Base-by-base conservation (phyloP, 2,113 vertebrate species). In the Mobula birostris region DNA sequence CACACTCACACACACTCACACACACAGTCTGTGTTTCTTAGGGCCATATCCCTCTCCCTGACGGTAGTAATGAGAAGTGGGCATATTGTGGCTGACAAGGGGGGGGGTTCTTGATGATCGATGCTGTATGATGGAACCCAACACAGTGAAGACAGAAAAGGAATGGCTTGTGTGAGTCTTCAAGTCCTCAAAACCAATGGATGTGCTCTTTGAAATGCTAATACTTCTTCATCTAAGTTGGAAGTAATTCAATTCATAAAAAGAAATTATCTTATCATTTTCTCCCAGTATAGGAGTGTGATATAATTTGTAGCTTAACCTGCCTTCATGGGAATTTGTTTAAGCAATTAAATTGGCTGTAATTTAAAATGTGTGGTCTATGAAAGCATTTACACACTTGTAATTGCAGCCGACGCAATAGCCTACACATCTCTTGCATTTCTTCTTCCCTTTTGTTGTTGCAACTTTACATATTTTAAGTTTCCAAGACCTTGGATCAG, bases 191-290 rank as follows among this genome's bases (percentile, higher is more conserved):
- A 36, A 79, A 36, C 4, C 77, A 79, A 12, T 2, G n/a, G 12
- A 12, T 29, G 2, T 58, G 21, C 32, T 32, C 29, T 32, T 78
- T 56, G 21, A 83, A 27, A 56, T 56, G 21, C 48, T 27, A 27
- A 83, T 24, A 48, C 56, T 83, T 7, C 80, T 83, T 83, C 40
- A 27, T 83, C 19, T 24, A 83, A 21, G 21, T 27, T 83, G 21
- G 80, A 58, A 58, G 56, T 58, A 83, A 83, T 82, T 82, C 40
- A 82, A 82, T 48, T 82, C 79, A 82, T n/a, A 88, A 66, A 88
- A 66, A 14, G 14, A 66, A 29, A 88, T 61, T n/a, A 63, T 66
- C 87, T 90, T 63, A 68, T 7, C 29, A 32, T 19, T 90, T 93
- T 40, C 72, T 93, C 19, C 6, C 70, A 93, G 91, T 93, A 21